Base-by-base conservation (phyloP, 2,888 invertebrate genomes). In the Synanthedon tipuliformis region DNA sequence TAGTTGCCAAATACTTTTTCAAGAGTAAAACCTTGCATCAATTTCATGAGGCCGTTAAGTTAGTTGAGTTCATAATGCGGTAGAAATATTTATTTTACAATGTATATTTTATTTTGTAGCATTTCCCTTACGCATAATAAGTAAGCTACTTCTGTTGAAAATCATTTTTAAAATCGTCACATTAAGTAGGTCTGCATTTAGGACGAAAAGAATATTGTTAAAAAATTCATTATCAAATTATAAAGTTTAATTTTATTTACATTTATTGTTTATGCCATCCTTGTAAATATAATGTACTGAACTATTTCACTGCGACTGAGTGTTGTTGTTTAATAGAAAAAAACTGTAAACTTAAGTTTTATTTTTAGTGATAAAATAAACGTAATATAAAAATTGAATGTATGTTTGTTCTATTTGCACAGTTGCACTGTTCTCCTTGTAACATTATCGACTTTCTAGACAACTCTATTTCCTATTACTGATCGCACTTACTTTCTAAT, bases 351-450 rank as follows among this genome's bases (percentile, higher is more conserved):
- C 80, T 77, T 85, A 86, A 87, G 87, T 77, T 86, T 83, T 81
- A 85, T 79, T 76, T 82, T 85, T 84, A 87, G 86, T 85, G 77
- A 84, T 83, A 87, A 85, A 87, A 88, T 85, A 84, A 85, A 86
- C 77, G 81, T 81, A 82, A 77, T 71, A 68, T 71, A 81, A 81
- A 82, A 79, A 71, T 61, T 68, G 59, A 59, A 51, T 50, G 40
- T 50, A 50, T 41, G 50, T 48, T 34, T 53, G 11, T 49, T 49
- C 16, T 16, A 10, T 18, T 65, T 69, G 77, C 78, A 80, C 78
- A 64, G 51, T 66, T 68, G 80, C 79, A 80, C 81, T 60, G 57
- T 70, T 71, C 11, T 72, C 68, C 72, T 66, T 52, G 56, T 81
- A 79, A 81, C 78, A 74, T 57, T 60, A 63, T 62, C 62, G 64